Percentiles rank a stretch among this genome's conserved stretches.
Evolutionary conservation across 2,888 invertebrate species (phyloP).

Genomic region (Leptopilina drosophilae): DNA sequence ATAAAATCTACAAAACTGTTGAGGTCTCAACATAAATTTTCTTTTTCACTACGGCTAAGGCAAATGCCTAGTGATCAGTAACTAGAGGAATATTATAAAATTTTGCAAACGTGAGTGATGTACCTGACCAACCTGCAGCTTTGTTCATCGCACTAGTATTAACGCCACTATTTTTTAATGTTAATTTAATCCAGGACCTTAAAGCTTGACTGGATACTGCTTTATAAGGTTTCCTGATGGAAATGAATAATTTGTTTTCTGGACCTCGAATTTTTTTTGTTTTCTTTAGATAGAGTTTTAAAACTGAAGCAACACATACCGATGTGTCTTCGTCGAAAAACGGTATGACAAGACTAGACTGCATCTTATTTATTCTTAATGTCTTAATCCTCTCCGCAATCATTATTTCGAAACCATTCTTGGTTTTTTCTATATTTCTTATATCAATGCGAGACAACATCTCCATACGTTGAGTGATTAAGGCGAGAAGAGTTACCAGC

Average conservation of each 20-base stretch:
- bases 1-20: too few species aligned
- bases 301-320: background rate
- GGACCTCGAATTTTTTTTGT: background rate
- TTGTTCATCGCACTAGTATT: constrained; percentile 11
- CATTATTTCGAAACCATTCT: constrained; percentile 43
- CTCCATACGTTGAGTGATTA: constrained; percentile 49
- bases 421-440: constrained; percentile 43
- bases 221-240: constrained; percentile 38
- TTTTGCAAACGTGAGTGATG: background rate
- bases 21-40: background rate
- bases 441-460: constrained; percentile 43
- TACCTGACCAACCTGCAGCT: background rate
- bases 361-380: background rate
- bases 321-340: too few species aligned
- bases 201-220: constrained; percentile 25
- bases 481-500: constrained; percentile 38
- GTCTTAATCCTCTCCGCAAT: constrained; percentile 48
- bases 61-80: too few species aligned
- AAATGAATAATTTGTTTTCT: constrained; percentile 37
- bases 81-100: too few species aligned
- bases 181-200: constrained; percentile 45
- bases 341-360: background rate
- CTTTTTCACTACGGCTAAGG: too few species aligned
- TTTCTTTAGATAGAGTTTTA: constrained; percentile 3
- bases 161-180: constrained; percentile 3